Percentiles rank a stretch among this genome's conserved stretches.
Conservation (phyloP, 2,888 invertebrate species). For the Bursaphelenchus okinawaensis region DNA sequence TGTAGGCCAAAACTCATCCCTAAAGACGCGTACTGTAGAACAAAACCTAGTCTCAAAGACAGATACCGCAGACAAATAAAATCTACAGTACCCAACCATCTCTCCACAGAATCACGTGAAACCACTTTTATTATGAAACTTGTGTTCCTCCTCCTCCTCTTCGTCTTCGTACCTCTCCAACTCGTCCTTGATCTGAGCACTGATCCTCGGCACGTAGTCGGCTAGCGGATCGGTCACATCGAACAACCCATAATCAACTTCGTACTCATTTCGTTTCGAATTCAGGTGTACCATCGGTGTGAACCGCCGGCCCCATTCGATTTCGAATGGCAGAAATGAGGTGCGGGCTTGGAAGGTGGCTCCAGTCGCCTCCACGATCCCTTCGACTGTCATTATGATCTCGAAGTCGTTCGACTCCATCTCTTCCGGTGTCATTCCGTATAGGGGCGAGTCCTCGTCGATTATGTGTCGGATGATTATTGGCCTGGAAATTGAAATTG, state of each 20-base stretch:
- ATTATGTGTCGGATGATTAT: constrained; percentile 54
- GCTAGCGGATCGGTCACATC: constrained; percentile 27
- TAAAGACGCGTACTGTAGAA: too few relatives aligned
- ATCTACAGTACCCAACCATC: too few relatives aligned
- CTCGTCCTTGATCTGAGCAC: constrained; percentile 12
- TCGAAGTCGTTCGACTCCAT: constrained; percentile 43
- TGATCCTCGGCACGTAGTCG: constrained; percentile 10
- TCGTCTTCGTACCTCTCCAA: constrained; percentile 10
- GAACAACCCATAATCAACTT: constrained; percentile 41
- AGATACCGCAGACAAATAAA: too few relatives aligned
- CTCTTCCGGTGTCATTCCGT: constrained; percentile 43
- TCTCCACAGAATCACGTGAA: constrained; percentile 13
- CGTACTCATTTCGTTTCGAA: constrained; percentile 38
- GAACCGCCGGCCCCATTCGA: constrained; percentile 54
- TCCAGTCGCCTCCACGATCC: constrained; percentile 57
- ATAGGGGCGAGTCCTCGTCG: constrained; percentile 51
- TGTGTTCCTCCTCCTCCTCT: constrained; percentile 13
- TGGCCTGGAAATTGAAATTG: constrained; percentile 33
- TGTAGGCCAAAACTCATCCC: too few relatives aligned
- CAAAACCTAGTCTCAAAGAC: too few relatives aligned
- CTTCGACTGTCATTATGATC: constrained; percentile 57
- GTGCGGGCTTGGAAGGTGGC: constrained; percentile 56
- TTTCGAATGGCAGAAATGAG: constrained; percentile 54
- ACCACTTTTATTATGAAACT: constrained; percentile 12
- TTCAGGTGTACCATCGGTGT: constrained; percentile 51